Evolutionary conservation across 2,113 vertebrate species (phyloP).

Genomic region (Dendropsophus ebraccatus): DNA sequence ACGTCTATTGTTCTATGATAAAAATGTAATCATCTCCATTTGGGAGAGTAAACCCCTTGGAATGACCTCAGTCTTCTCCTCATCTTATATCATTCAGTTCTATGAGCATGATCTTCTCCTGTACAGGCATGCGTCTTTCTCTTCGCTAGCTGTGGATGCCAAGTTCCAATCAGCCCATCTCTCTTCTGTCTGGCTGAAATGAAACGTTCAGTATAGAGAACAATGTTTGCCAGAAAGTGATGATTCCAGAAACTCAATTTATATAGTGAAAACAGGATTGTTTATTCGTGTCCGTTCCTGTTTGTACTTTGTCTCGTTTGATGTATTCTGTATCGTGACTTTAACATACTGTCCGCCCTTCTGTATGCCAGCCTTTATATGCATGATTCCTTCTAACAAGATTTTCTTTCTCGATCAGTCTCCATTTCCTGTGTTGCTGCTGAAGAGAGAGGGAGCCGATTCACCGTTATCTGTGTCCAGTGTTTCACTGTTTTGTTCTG

Average conservation of each 20-base stretch:
- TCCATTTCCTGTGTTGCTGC: slow-evolving; percentile 8
- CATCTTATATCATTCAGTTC: slow-evolving; percentile 8
- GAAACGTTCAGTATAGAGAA: background rate
- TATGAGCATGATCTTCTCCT: slow-evolving; percentile 42
- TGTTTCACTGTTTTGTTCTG: background rate
- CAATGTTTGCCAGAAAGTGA: background rate
- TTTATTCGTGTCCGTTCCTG: background rate
- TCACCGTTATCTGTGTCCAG: background rate
- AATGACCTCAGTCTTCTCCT: slow-evolving; percentile 34
- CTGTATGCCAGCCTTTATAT: background rate
- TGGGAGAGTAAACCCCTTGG: background rate
- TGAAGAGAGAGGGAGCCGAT: background rate
- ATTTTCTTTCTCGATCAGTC: slow-evolving; percentile 20
- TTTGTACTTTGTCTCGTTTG: slow-evolving; percentile 32
- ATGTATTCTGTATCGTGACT: background rate
- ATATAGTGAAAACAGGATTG: background rate
- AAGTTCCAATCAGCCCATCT: background rate
- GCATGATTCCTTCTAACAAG: slow-evolving; percentile 37
- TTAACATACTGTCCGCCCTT: slow-evolving; percentile 3
- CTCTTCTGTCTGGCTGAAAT: background rate
- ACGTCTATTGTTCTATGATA: background rate
- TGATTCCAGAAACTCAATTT: background rate
- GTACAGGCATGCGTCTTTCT: slow-evolving; percentile 40
- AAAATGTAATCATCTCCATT: background rate
- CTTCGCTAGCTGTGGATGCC: background rate